Evolutionary conservation across 2,888 invertebrate genomes (phyloP).

Genomic region (Epistrophe grossulariae): DNA sequence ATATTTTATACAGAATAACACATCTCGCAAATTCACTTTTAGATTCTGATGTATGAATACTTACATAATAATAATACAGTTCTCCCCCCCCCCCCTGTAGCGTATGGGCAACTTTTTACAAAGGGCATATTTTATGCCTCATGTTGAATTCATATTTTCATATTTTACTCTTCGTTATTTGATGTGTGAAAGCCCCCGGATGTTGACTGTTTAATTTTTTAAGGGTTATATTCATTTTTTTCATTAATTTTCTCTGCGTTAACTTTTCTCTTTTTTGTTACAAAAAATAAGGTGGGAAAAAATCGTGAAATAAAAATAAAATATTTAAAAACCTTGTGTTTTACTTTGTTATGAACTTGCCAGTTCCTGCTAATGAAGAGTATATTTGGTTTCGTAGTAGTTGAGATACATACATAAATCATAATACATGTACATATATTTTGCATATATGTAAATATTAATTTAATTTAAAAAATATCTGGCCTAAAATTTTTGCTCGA

Average conservation of each 20-base stretch:
- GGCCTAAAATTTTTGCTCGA: too few species aligned
- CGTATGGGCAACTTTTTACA: conserved; percentile 1
- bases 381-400: too few species aligned
- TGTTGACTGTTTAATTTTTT: conserved; percentile 17
- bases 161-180: conserved; percentile 31
- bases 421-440: too few species aligned
- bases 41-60: neutral
- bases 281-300: neutral
- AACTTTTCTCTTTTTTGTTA: neutral
- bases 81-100: neutral
- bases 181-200: conserved; percentile 12
- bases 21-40: conserved; percentile 25
- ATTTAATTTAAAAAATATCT: too few species aligned
- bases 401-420: too few species aligned
- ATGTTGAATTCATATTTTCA: conserved; percentile 29
- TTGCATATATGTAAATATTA: too few species aligned
- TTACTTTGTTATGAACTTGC: neutral
- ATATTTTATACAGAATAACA: conserved; percentile 9
- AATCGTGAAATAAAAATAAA: conserved; percentile 7
- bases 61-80: too few species aligned
- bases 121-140: conserved; percentile 37
- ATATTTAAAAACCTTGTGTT: conserved; percentile 11
- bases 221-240: conserved; percentile 7
- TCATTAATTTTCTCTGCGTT: neutral
- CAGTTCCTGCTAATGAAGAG: too few species aligned